phyloP scores from a whole-genome alignment of 2,113 vertebrate genomes.

The Thunnus maccoyii region DNA sequence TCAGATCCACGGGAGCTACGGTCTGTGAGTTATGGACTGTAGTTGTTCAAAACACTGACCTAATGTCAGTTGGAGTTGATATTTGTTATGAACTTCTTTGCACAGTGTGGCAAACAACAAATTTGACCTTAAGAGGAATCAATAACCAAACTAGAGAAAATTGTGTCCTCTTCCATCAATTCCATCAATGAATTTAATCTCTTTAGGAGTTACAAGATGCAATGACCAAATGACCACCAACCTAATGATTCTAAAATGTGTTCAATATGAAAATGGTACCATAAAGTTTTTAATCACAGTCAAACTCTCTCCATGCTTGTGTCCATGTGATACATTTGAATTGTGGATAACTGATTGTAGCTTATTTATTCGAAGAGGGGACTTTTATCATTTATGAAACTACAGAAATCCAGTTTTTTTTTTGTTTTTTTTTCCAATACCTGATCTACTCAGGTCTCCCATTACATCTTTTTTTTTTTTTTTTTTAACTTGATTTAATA shows the following conservation, averaged over 20 bases:
- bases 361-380: not conserved
- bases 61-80: constrained; percentile 41
- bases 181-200: not conserved
- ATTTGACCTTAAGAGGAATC: not conserved
- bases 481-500: not conserved
- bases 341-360: not conserved
- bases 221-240: not conserved
- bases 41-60: constrained; percentile 21
- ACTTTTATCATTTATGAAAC: not conserved
- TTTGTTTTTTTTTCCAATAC: no score
- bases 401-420: not conserved
- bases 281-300: not conserved
- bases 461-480: not conserved
- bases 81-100: constrained; percentile 35
- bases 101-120: not conserved
- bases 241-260: not conserved
- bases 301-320: not conserved
- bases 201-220: not conserved
- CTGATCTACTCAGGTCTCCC: not conserved
- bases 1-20: constrained; percentile 21
- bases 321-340: not conserved
- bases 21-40: constrained; percentile 13
- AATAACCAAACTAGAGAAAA: not conserved
- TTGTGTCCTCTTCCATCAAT: not conserved
- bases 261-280: not conserved